Evolutionary conservation across 2,797 vertebrate species (phyloP), one percentile per base, ranked within the genome.

Genomic region (Epinephelus malabaricus): DNA sequence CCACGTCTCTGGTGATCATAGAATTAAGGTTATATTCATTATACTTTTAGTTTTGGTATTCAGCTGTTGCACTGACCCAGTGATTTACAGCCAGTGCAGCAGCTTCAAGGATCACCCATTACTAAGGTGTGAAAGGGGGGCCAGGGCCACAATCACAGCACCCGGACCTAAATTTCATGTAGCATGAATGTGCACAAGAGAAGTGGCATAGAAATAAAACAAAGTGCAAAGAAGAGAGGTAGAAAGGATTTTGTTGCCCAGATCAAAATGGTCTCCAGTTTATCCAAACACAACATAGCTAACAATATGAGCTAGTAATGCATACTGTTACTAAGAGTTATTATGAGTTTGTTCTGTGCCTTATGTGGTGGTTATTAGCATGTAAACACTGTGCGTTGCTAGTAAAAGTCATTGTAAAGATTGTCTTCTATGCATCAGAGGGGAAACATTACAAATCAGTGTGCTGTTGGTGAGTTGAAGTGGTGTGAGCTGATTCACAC

Each of bases 381-480:
- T 82, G 77, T 86, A 83, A 88, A 92, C 83, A 83, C 83, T 84
- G 87, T 88, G 86, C 90, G 84, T 77, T 83, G 78, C 69, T 54
- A 34, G 49, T 67, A 69, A 79, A 82, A 78, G 83, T 80, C 62
- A 51, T 79, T 72, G 74, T 82, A 74, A 71, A 88, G 90, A 90
- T 93, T 93, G 91, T 94, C 92, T 83, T 89, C 76, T 83, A 83
- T 90, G 90, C 89, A 72, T 78, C 67, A 78, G 82, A 89, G 82
- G 73, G 55, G 51, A 17, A 49, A 60, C 45, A 30, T 88, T 92
- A 93, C 90, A 91, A 91, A 94, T 94, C 93, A 85, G 79, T 92
- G 90, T 92, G 92, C 92, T 92, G 93, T 94, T 93, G 90, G 87
- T 94, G 88, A 94, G 89, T 84, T 82, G 87, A 91, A 86, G 75